Evolutionary conservation across 2,888 invertebrate genomes (phyloP), one percentile per base, ranked within the genome.

Genomic region (Lasioglossum morio): DNA sequence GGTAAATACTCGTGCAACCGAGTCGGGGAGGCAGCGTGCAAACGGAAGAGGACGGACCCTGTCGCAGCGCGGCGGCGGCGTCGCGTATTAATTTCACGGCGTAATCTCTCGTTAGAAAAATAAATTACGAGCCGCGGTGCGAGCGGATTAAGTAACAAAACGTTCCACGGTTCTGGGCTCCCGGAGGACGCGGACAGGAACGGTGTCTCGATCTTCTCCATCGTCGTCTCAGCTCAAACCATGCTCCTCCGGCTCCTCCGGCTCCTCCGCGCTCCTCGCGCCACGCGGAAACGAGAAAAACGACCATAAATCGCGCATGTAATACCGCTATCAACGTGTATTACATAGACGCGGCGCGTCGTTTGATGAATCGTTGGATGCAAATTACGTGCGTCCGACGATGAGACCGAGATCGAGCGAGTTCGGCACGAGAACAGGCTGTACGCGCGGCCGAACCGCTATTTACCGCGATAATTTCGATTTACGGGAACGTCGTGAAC

Each of bases 251-350:
- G 30, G 60, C 60, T 60, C 27, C 27, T 60, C 27, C 60, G 27
- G 27, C 4, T 60, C 60, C 27, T 60, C 19, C 19, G 73, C 30
- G 72, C 75, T 66, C 48, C 27, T 19, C 34, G 34, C 8, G 63
- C 53, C 82, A 48, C 72, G 48, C 48, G 16, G 77, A 73, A 60
- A 40, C n/a, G 27, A 90, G 88, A 92, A 92, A 91, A 90, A 90
- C 86, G 81, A 82, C 89, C 84, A 92, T 93, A 94, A 94, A 94
- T 94, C 94, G 93, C 90, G 90, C 92, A 89, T 91, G 93, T 94
- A 94, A 94, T 93, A 90, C 92, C 91, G 93, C 94, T 94, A 94
- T 94, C 94, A 94, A 93, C 94, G 94, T 94, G 94, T 93, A 94
- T 94, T 94, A 94, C 94, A 94, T 91, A 93, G 93, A 94, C 93